Conservation (phyloP, 2,113 vertebrate species). For the Ibidorhyncha struthersii region DNA sequence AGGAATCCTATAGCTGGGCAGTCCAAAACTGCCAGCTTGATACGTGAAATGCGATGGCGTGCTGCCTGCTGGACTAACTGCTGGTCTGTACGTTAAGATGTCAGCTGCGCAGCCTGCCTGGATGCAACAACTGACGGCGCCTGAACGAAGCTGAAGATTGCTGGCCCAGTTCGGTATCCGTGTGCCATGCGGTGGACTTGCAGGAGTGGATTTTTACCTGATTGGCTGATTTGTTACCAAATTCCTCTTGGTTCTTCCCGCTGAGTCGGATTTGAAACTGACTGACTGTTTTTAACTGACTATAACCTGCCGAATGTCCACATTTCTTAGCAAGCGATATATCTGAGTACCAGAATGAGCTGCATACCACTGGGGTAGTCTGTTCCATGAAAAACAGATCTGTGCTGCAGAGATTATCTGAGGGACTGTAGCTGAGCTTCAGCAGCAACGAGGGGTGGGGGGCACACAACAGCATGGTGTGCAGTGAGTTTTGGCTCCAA, state of each 20-base stretch:
- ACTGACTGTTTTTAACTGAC: neutral
- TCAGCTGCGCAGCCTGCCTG: neutral
- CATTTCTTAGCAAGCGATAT: rapidly evolving
- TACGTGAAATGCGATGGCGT: neutral
- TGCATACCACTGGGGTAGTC: too few species aligned
- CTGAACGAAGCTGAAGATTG: neutral
- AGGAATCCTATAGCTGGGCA: neutral
- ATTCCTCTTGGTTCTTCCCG: neutral
- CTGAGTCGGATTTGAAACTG: neutral
- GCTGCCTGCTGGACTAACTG: neutral
- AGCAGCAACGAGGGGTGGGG: rapidly evolving
- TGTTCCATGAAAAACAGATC: neutral
- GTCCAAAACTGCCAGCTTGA: neutral
- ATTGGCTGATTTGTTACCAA: neutral
- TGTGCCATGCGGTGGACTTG: rapidly evolving
- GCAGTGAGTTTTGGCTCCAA: neutral
- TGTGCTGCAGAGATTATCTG: neutral
- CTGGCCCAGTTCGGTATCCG: neutral
- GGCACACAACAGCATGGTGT: rapidly evolving
- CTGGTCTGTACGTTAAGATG: neutral
- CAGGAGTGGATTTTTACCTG: neutral
- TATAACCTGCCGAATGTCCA: neutral
- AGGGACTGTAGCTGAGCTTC: neutral
- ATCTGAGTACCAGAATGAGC: neutral
- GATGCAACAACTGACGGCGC: neutral